Percentiles rank a stretch among this genome's conserved stretches.
These are phyloP conservation scores for Diloba caeruleocephala DNA, from an alignment of 2,888 invertebrate species.

Conservation along the genomic window DNA sequence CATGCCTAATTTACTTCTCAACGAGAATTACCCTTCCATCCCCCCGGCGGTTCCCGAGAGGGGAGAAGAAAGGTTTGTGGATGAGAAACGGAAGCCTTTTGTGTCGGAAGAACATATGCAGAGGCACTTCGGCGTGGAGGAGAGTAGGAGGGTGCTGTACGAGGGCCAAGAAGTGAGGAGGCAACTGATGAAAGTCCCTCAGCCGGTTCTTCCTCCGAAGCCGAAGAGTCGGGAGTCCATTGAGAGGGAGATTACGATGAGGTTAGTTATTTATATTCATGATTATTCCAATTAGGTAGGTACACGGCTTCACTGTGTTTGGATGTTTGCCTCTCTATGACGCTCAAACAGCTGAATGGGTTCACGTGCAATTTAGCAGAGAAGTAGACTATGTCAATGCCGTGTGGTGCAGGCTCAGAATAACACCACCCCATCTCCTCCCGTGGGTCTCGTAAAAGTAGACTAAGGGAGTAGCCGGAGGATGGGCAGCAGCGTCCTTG, in stretches of 20 bases:
- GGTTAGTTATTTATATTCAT: constrained; percentile 60
- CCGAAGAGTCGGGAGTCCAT: constrained; percentile 81
- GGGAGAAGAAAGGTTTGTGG: constrained; percentile 64
- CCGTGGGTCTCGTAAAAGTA: no score
- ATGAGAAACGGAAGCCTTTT: constrained; percentile 80
- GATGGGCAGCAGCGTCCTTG: no score
- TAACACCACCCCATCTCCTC: no score
- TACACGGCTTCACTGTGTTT: no score
- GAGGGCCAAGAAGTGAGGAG: constrained; percentile 70
- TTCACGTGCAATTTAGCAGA: no score
- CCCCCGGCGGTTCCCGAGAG: constrained; percentile 64
- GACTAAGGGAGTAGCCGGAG: no score
- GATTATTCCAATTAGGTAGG: no score
- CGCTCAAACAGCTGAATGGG: no score
- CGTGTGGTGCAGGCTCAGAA: no score
- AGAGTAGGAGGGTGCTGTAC: constrained; percentile 78
- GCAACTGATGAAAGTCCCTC: constrained; percentile 45
- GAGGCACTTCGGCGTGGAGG: constrained; percentile 83
- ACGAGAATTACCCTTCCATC: constrained; percentile 68
- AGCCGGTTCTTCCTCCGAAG: constrained; percentile 79
- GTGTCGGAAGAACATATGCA: constrained; percentile 85
- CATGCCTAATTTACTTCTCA: constrained; percentile 84
- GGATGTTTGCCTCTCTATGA: no score
- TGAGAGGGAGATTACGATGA: constrained; percentile 86
- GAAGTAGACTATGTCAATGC: no score